Base-by-base conservation (phyloP, 2,888 invertebrate species). In the Diadromus collaris region DNA sequence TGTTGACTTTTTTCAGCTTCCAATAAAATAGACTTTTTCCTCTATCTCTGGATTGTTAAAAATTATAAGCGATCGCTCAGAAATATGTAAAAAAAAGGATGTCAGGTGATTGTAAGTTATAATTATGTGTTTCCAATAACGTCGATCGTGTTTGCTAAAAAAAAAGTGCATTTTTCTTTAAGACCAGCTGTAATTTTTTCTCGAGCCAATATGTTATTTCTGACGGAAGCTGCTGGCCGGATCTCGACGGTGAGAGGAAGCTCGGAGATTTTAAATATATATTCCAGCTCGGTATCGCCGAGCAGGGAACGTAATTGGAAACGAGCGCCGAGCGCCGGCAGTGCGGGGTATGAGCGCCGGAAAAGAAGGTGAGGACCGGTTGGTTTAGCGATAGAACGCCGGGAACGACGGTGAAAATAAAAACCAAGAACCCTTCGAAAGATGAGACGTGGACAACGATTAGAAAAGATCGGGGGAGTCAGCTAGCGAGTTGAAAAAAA, bases 401-500 rank as follows among this genome's bases (percentile, higher is more conserved):
- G 29, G n/a, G 13, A 7, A 68, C n/a, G 54, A 24, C 41, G 32
- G 51, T 44, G 29, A 13, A 29, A 34, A 16, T 13, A 27, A 34
- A 10, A 46, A 48, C 27, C 16, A 2, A 2, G 56, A 27, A 16
- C 56, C 73, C 34, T 44, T 67, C 27, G 21, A 78, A 51, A 60
- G 38, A 46, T 27, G 65, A 48, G 29, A 41, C 29, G 48, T 70
- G 56, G 56, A 78, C 58, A 70, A 61, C 34, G 51, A 78, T 80
- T 60, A 81, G 69, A 60, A 46, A 76, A 29, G 41, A 72, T 38
- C 51, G 41, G 32, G 32, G 51, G 65, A 56, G 71, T 67, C 67
- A 69, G 73, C 64, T 74, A 54, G n/a, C 13, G 54, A 29, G 64
- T 63, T 63, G 65, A 16, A 65, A 29, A 48, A 68, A 78, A 72